These are phyloP conservation scores for Mesorhabditis belari DNA, from an alignment of 2,888 invertebrate genomes.

Conservation along the genomic window DNA sequence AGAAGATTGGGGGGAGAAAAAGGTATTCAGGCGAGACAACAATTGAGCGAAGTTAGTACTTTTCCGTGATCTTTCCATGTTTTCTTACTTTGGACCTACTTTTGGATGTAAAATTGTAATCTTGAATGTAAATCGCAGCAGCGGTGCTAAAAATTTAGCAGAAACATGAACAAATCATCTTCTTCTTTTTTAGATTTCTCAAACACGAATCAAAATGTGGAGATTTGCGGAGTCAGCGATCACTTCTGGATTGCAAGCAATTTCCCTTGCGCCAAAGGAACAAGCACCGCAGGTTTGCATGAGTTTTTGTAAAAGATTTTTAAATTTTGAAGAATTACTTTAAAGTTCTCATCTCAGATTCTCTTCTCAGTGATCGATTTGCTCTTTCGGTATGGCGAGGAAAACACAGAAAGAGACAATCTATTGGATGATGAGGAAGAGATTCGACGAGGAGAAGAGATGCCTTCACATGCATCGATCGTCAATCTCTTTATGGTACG, in stretches of 20 bases:
- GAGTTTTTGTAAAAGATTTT: not conserved
- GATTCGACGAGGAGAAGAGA: not conserved
- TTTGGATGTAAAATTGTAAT: too few relatives aligned
- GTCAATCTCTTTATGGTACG: not conserved
- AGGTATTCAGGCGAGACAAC: too few relatives aligned
- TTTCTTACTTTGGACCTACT: too few relatives aligned
- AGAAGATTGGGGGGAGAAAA: too few relatives aligned
- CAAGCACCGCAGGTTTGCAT: not conserved
- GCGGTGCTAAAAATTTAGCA: too few relatives aligned
- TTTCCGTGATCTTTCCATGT: too few relatives aligned
- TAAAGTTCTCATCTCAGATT: constrained; percentile 9
- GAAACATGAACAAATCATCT: not conserved
- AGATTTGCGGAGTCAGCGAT: not conserved
- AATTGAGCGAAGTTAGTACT: too few relatives aligned
- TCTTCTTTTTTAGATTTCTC: not conserved
- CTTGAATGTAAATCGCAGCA: too few relatives aligned
- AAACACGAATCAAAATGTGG: not conserved
- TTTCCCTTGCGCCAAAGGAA: not conserved
- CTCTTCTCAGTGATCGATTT: constrained; percentile 30
- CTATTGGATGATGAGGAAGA: not conserved
- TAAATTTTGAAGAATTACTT: not conserved
- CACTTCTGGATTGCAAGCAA: not conserved
- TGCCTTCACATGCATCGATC: not conserved
- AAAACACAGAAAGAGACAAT: not conserved
- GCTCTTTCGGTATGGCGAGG: constrained; percentile 24